These are phyloP conservation scores for Glossophaga mutica DNA, from an alignment of 2,797 vertebrate species.

Conservation along the genomic window DNA sequence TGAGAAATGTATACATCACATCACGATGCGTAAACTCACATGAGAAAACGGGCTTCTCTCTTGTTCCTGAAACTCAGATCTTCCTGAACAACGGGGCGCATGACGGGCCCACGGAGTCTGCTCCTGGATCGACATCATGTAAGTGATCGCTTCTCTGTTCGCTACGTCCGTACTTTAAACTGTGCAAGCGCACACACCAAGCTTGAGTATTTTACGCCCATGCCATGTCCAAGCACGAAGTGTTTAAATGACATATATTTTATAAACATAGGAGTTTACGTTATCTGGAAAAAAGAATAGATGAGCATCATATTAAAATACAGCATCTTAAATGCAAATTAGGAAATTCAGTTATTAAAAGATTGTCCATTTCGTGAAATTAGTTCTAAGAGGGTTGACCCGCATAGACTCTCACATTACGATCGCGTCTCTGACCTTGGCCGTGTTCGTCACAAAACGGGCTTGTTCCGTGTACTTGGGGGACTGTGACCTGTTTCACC, in stretches of 20 bases:
- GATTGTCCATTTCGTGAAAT: background rate
- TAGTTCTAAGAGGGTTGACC: background rate
- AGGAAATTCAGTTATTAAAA: background rate
- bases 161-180: background rate
- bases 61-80: conserved; percentile 71
- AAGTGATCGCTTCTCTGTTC: conserved; percentile 68
- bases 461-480: background rate
- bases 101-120: rapidly evolving
- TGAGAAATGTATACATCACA: background rate
- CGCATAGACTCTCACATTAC: background rate
- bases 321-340: background rate
- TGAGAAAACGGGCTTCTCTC: conserved; percentile 3
- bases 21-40: background rate
- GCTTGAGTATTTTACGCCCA: background rate
- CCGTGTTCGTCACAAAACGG: background rate
- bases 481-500: background rate
- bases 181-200: background rate
- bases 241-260: background rate
- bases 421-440: background rate
- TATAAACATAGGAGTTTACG: background rate
- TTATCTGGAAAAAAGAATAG: background rate
- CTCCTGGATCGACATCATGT: conserved; percentile 70
- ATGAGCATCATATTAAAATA: background rate
- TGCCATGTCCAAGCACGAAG: background rate
- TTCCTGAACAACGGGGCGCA: rapidly evolving